Base-by-base conservation (phyloP, 2,113 vertebrate genomes). In the Tonatia bakeri region DNA sequence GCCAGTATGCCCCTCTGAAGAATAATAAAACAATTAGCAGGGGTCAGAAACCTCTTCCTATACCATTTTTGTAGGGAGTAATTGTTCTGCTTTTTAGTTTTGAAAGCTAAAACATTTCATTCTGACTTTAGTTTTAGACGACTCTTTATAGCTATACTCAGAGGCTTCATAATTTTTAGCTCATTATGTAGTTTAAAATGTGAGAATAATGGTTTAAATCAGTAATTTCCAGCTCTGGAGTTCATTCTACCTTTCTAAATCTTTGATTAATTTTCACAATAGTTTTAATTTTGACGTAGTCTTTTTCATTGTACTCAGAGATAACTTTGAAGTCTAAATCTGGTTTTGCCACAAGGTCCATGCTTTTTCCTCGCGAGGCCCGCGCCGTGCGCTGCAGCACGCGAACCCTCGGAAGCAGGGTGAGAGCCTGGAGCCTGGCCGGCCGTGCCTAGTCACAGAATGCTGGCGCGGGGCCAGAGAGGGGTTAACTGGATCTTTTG, bases 191-290 rank as follows among this genome's bases (percentile, higher is more conserved):
- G 97, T 97, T 97, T 96, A 97, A 97, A 97, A 97, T 96, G 94
- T 96, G 96, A 97, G 97, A 98, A 97, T 96, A 97, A 98, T 97
- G 96, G 97, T 97, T 97, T 96, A 97, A 98, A 97, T 98, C 97
- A 94, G 96, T 97, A 97, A 97, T 98, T 97, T 98, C 96, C 87
- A 97, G 93, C 96, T 96, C 94, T 54, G 95, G 96, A 95, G 94
- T 97, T 98, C 94, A 96, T 96, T 97, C 94, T 97, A 94, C 96
- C 97, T 97, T 97, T 96, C 93, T 90, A 96, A 97, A 96, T 98
- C 97, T 98, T 97, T 97, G 97, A 98, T 97, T 98, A 98, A 97
- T 97, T 97, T 97, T 95, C 97, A 98, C 96, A 97, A 94, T 98
- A 87, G 95, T 97, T 97, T 97, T 97, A 97, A 97, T 98, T 98